These are phyloP conservation scores for Aphidoletes aphidimyza DNA, from an alignment of 2,888 invertebrate species.

Conservation along the genomic window DNA sequence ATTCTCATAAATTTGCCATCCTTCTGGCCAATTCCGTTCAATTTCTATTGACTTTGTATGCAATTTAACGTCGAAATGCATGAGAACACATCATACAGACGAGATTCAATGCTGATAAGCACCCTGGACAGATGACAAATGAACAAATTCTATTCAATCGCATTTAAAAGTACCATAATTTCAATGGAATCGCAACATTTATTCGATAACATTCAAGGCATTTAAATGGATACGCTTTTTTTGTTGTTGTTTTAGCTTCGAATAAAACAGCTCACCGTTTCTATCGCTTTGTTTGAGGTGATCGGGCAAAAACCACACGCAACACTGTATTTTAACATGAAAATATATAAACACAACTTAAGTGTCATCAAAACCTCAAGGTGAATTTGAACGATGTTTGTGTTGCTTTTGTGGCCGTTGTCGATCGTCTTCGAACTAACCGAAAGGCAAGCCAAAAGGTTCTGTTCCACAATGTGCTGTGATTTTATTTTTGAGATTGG, in stretches of 20 bases:
- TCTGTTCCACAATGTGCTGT: no score
- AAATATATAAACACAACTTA: neutral
- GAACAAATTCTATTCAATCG: conserved; percentile 7
- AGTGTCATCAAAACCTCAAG: conserved; percentile 45
- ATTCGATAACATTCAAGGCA: neutral
- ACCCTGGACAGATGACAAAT: conserved; percentile 45
- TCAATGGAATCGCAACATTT: conserved; percentile 32
- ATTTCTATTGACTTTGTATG: neutral
- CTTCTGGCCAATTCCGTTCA: neutral
- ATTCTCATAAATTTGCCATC: neutral
- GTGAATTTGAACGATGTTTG: conserved; percentile 10
- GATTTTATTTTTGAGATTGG: neutral
- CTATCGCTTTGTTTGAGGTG: neutral
- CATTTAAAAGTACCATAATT: neutral
- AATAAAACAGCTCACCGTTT: no score
- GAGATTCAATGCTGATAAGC: conserved; percentile 10
- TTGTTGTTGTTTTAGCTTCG: no score
- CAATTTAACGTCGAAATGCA: conserved; percentile 30
- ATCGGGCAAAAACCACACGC: neutral
- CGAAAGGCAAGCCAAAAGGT: no score
- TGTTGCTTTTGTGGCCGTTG: no score
- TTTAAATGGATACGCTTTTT: no score
- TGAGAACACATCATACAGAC: conserved; percentile 23
- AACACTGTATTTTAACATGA: neutral
- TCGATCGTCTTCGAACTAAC: no score